Base-by-base conservation (phyloP, 2,113 vertebrate species). In the Callochromis pleurospilus region DNA sequence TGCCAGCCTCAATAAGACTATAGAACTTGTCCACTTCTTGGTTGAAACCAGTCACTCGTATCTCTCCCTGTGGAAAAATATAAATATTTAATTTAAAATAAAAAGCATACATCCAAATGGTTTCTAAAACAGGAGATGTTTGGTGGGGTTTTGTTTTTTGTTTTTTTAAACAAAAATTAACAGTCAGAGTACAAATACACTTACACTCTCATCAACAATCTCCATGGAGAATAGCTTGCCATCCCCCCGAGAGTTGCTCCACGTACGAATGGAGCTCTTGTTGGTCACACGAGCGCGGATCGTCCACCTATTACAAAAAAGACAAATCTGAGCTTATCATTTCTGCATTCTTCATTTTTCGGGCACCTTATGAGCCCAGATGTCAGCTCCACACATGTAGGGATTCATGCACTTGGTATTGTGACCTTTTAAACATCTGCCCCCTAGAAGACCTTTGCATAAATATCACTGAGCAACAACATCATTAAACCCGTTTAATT, bases 221-320 rank as follows among this genome's bases (percentile, higher is more conserved):
- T 99, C 98, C 90, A 99, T 95, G 54, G 98, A 98, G 90, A 99
- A 99, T 38, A 99, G 97, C 90, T 98, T 99, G 58, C 99, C 99
- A 53, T 99, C 98, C 2, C 99, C 99, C 9, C 98, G 97, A 24
- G 98, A 98, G 93, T 99, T 99, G 96, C 98, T 99, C 99, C 99
- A 99, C 0, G 97, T 98, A 3, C 98, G 98, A 93, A 99, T 97
- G 90, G 95, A 92, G 79, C 97, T 97, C 94, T 99, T 99, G 90
- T 99, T 99, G 93, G 98, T 99, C 17, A 99, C 96, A 17, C 99
- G 97, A 38, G 97, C 99, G 9, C 98, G 97, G 90, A 99, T 96
- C 14, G 98, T 99, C 99, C 99, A 99, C 95, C 99, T 99, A 13
- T 7, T 62, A 29, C 40, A 68, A 53, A 13, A 93, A 24, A 51